A percentile compares a stretch with the other conserved stretches of the same genome.
phyloP scores from a whole-genome alignment of 2,797 vertebrate species.

The Melanotaenia trifasciata region DNA sequence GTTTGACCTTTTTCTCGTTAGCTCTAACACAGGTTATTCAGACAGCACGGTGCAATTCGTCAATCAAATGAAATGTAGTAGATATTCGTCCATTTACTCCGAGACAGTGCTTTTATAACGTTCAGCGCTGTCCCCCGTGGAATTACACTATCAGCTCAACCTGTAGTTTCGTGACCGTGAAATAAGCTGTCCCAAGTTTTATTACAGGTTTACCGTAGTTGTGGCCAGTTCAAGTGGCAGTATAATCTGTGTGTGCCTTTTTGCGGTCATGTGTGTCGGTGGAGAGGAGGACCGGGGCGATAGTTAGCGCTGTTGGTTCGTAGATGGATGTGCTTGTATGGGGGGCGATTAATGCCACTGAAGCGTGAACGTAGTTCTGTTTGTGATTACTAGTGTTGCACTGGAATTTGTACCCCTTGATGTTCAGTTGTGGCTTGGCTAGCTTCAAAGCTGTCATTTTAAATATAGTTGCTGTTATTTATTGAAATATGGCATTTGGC shows the following conservation, averaged over 20 bases:
- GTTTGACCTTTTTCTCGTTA: conserved; percentile 33
- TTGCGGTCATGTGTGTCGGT: conserved; percentile 57
- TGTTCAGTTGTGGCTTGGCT: background rate
- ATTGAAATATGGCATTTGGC: background rate
- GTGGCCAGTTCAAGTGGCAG: conserved; percentile 18
- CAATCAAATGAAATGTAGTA: conserved; percentile 1
- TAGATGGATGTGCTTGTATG: conserved; percentile 54
- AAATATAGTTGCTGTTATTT: background rate
- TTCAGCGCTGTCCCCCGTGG: background rate
- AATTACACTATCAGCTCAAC: background rate
- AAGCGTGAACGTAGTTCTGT: conserved; percentile 9
- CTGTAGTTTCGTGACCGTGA: conserved; percentile 8
- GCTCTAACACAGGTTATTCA: background rate
- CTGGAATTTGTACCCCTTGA: background rate
- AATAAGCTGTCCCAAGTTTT: conserved; percentile 22
- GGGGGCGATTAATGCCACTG: conserved; percentile 45
- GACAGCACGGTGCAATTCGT: conserved; percentile 6
- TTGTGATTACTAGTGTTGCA: conserved; percentile 1
- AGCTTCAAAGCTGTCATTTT: background rate
- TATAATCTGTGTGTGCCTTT: conserved; percentile 17
- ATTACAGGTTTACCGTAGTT: conserved; percentile 4
- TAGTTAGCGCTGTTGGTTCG: conserved; percentile 57
- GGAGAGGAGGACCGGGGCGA: conserved; percentile 43
- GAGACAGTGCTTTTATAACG: conserved; percentile 14
- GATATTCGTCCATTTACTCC: conserved; percentile 20